Base-by-base conservation (phyloP, 2,888 invertebrate genomes). In the Gerris lacustris region DNA sequence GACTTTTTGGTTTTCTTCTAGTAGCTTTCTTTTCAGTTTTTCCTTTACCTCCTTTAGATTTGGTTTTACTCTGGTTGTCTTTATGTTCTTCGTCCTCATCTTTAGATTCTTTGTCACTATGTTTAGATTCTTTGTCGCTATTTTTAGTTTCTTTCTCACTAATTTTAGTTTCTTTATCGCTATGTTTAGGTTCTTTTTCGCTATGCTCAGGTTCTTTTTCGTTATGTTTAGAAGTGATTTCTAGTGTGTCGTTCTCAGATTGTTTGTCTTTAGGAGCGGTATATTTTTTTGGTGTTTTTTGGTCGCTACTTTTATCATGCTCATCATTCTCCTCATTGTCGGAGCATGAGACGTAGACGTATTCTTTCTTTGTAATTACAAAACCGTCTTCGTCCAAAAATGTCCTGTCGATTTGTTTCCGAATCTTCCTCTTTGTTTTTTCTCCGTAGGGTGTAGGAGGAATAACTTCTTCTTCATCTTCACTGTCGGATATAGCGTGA, bases 311-410 rank as follows among this genome's bases (percentile, higher is more conserved):
- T 11, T 67, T 66, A 63, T 72, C 70, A 15, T 66, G 47, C 62
- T 72, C 45, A 62, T 72, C 70, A 55, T 70, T 68, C 0, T 55
- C 69, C 68, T 80, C 79, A 9, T 79, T 77, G 62, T 80, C 80
- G 0, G 78, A 77, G 71, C 77, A 78, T 71, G 79, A 79, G 72
- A 78, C 79, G 71, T 78, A 79, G 45, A 80, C 78, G 47, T 79
- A 78, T 15, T 78, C 78, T 71, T 80, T 80, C 70, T 78, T 79
- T 6, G 81, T 81, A 15, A 79, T 78, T 62, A 75, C 71, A 67
- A 70, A 81, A n/a, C 81, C 82, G 70, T 81, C 80, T 47, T 80
- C 80, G 72, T 81, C 80, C 45, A 75, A 74, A 66, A 76, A 79
- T 6, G 78, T 78, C 74, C 77, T 78, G 70, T 79, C 80, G 5